phyloP scores from a whole-genome alignment of 2,797 vertebrate genomes.

The Notoglanidium macrostoma region DNA sequence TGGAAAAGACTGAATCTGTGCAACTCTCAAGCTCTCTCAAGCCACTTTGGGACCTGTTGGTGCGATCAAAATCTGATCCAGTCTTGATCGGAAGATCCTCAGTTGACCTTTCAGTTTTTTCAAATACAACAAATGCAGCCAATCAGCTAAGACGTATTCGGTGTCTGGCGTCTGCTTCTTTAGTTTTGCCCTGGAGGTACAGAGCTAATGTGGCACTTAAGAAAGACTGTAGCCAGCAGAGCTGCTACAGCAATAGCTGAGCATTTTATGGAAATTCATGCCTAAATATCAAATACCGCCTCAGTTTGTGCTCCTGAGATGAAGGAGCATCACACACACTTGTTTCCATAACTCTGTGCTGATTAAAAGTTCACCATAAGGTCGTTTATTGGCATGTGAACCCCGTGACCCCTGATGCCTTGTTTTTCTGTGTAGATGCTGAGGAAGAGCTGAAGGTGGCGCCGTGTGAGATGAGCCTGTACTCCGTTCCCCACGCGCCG shows the following conservation, averaged over 20 bases:
- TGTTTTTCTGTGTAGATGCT: constrained; percentile 62
- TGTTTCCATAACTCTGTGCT: neutral
- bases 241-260: no score
- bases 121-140: neutral
- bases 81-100: neutral
- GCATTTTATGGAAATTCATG: neutral
- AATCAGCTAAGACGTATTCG: neutral
- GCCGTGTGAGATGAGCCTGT: constrained; percentile 50
- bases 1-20: neutral
- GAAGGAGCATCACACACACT: neutral
- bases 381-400: neutral
- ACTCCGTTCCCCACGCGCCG: neutral
- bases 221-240: neutral
- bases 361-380: neutral
- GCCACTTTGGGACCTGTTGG: neutral
- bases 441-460: constrained; percentile 63
- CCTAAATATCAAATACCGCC: neutral
- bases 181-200: neutral
- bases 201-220: neutral
- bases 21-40: neutral
- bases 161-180: neutral
- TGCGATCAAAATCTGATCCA: neutral
- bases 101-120: neutral
- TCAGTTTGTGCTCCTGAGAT: neutral
- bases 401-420: neutral